Evolutionary conservation across 1,140 invertebrate species (phyloP), one percentile per base, ranked within the genome.

Genomic region (Galendromus occidentalis): DNA sequence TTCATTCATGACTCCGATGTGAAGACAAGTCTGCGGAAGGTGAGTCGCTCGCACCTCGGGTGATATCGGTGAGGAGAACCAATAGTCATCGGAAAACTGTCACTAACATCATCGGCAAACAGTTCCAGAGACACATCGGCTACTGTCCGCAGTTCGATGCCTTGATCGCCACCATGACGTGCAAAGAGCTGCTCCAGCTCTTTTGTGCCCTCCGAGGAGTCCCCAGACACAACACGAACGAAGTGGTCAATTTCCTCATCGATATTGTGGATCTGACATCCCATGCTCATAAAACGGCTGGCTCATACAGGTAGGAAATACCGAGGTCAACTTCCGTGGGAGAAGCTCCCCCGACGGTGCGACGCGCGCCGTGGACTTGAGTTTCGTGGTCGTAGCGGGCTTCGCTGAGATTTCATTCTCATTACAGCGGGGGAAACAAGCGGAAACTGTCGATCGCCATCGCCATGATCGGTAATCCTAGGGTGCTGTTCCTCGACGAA

Each of bases 91-190:
- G 17, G 17, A 17, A 67, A 66, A 22, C 22, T 47, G 25, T 67
- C 42, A 28, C 18, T 14, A 39, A 30, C 22, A 14, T 20, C 33
- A n/a, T 41, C 42, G 42, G 30, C 30, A 42, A 59, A 1, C 7
- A 67, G 59, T 73, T 69, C 67, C 71, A 68, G 22, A 28, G 63
- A 7, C 59, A 74, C 44, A 74, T 81, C 67, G 79, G 80, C 12
- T 82, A 81, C 70, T 81, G 80, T 71, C 80, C 80, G 1, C 80
- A 81, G 71, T 80, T 78, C 76, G 86, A 88, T 77, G 89, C 87
- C 4, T 75, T 93, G 33, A 81, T 89, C 66, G 82, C 84, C 64
- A 83, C 87, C 71, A 76, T 91, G 44, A 91, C 86, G 0, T 88
- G 86, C 0, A 75, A 82, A 66, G 85, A 93, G 74, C 86, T 84